phyloP scores from a whole-genome alignment of 2,113 vertebrate genomes.

The Scopus umbretta region DNA sequence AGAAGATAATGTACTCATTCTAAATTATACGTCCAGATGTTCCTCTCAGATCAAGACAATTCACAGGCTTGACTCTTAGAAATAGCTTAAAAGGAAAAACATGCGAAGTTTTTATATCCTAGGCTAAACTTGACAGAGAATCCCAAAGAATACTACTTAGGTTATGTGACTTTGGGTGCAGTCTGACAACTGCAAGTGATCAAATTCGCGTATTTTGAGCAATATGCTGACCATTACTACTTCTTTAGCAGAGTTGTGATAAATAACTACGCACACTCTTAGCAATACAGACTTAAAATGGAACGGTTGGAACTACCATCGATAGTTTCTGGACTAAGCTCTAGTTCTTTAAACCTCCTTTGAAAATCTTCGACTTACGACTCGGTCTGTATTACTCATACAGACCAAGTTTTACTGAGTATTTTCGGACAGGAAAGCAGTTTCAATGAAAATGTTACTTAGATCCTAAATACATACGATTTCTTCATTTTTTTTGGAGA shows the following conservation, averaged over 20 bases:
- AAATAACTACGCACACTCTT: background rate
- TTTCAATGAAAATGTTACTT: background rate
- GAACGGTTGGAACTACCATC: background rate
- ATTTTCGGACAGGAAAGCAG: background rate
- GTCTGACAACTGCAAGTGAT: background rate
- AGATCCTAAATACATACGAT: background rate
- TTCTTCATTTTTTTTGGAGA: background rate
- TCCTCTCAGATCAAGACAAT: background rate
- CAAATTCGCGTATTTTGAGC: background rate
- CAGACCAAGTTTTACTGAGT: background rate
- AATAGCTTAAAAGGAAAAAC: background rate
- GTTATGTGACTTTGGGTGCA: background rate
- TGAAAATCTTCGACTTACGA: background rate
- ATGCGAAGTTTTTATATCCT: accelerated
- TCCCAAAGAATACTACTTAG: background rate
- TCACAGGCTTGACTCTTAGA: background rate
- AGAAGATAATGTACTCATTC: background rate
- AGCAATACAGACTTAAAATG: background rate
- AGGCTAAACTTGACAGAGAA: background rate
- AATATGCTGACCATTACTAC: background rate
- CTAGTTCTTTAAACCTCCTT: background rate
- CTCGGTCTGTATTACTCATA: background rate
- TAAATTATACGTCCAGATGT: background rate
- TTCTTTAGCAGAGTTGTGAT: background rate
- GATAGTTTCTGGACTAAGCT: background rate